Conservation (phyloP, 2,888 invertebrate species). For the Cartodere bifasciata region DNA sequence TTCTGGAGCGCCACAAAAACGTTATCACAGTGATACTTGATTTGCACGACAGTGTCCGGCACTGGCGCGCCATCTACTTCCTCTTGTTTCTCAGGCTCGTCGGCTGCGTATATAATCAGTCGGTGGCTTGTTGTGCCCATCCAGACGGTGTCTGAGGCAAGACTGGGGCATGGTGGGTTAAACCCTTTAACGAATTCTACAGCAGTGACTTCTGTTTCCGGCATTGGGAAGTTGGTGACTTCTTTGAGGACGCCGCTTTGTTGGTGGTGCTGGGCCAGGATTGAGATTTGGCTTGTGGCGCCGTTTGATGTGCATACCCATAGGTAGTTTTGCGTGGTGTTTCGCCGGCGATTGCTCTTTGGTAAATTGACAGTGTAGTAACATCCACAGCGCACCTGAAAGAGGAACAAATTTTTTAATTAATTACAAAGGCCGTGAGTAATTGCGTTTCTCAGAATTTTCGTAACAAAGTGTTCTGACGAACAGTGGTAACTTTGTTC, state of each 20-base stretch:
- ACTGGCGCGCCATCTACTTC: conserved; percentile 57
- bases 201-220: conserved; percentile 67
- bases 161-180: conserved; percentile 28
- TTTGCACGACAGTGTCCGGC: conserved; percentile 58
- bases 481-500: too few relatives aligned
- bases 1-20: conserved; percentile 80
- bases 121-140: conserved; percentile 80
- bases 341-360: conserved; percentile 44
- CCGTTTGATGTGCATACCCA: conserved; percentile 85
- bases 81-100: conserved; percentile 77
- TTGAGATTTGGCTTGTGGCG: conserved; percentile 62
- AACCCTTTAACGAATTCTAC: conserved; percentile 72
- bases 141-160: conserved; percentile 69
- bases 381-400: conserved; percentile 79
- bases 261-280: conserved; percentile 60
- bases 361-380: conserved; percentile 63
- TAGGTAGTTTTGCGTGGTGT: conserved; percentile 65
- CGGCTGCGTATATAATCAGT: conserved; percentile 67
- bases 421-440: too few relatives aligned
- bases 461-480: too few relatives aligned
- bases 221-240: conserved; percentile 62
- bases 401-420: too few relatives aligned
- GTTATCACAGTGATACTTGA: conserved; percentile 73
- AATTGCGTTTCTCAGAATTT: too few relatives aligned
- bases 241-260: conserved; percentile 63